Conservation (phyloP, 2,888 invertebrate species). For the Rhingia campestris region DNA sequence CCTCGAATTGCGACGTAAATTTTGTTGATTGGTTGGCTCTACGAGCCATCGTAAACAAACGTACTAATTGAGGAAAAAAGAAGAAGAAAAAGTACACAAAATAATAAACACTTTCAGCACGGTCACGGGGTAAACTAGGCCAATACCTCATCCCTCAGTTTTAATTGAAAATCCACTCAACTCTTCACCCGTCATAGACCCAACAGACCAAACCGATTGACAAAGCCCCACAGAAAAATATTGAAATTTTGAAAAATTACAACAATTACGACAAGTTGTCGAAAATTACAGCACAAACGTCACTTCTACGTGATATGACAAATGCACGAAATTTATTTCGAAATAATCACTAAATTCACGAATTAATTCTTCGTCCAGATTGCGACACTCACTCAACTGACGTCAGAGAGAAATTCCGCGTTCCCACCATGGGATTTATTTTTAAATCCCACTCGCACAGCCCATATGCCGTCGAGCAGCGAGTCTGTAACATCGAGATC, state of each 20-base stretch:
- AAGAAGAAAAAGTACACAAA: background rate
- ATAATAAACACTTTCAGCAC: constrained; percentile 19
- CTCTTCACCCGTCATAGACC: constrained; percentile 25
- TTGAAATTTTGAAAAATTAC: constrained; percentile 31
- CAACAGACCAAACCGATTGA: background rate
- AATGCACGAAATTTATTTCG: constrained; percentile 67
- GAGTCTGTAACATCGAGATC: background rate
- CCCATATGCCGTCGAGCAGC: background rate
- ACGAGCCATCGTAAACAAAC: constrained; percentile 4
- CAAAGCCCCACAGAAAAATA: background rate
- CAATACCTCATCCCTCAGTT: constrained; percentile 21
- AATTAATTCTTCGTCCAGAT: constrained; percentile 63
- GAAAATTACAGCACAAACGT: constrained; percentile 54
- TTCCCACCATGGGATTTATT: constrained; percentile 51
- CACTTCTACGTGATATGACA: constrained; percentile 53
- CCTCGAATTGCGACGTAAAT: constrained; percentile 49
- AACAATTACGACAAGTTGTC: constrained; percentile 40
- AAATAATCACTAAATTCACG: constrained; percentile 64
- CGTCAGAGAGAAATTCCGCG: constrained; percentile 37
- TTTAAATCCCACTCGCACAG: constrained; percentile 23
- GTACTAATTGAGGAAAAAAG: constrained; percentile 10
- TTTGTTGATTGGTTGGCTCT: background rate
- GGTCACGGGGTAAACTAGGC: constrained; percentile 50
- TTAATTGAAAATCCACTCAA: constrained; percentile 20
- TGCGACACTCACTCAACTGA: constrained; percentile 61